These are phyloP conservation scores for Ectemnius continuus DNA, from an alignment of 2,888 invertebrate genomes.

Conservation along the genomic window DNA sequence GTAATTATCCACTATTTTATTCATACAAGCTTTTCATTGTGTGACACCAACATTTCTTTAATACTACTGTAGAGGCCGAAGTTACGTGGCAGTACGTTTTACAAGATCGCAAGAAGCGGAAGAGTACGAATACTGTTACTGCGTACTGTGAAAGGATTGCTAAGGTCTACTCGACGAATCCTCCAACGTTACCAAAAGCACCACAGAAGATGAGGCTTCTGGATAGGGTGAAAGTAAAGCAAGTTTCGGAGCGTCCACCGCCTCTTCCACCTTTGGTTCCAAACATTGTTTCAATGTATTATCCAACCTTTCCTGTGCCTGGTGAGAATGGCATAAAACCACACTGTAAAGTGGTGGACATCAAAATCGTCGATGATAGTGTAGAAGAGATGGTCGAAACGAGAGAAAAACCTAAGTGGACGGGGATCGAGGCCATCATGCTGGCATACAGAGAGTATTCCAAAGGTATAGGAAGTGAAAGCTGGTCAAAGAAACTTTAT, in stretches of 20 bases:
- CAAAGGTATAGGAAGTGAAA: slow-evolving; percentile 64
- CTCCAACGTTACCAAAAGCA: slow-evolving; percentile 68
- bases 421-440: slow-evolving; percentile 74
- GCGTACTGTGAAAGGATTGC: slow-evolving; percentile 78
- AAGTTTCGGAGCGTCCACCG: slow-evolving; percentile 65
- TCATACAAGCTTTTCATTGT: background rate
- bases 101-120: slow-evolving; percentile 82
- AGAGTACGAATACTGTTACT: slow-evolving; percentile 78
- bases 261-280: slow-evolving; percentile 71
- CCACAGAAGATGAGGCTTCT: slow-evolving; percentile 72
- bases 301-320: slow-evolving; percentile 66
- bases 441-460: slow-evolving; percentile 73
- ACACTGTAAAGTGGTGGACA: slow-evolving; percentile 66
- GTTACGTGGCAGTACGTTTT: slow-evolving; percentile 83
- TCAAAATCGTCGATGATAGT: slow-evolving; percentile 60
- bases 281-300: slow-evolving; percentile 66
- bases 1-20: slow-evolving; percentile 74
- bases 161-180: slow-evolving; percentile 71
- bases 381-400: slow-evolving; percentile 51
- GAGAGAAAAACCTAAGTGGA: slow-evolving; percentile 71
- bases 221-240: slow-evolving; percentile 69
- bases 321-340: slow-evolving; percentile 72
- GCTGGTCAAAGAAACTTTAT: too few relatives aligned
- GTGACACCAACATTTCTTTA: too few relatives aligned
- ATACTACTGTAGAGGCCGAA: slow-evolving; percentile 80